Evolutionary conservation across 2,888 invertebrate genomes (phyloP).

Genomic region (Labia minor): DNA sequence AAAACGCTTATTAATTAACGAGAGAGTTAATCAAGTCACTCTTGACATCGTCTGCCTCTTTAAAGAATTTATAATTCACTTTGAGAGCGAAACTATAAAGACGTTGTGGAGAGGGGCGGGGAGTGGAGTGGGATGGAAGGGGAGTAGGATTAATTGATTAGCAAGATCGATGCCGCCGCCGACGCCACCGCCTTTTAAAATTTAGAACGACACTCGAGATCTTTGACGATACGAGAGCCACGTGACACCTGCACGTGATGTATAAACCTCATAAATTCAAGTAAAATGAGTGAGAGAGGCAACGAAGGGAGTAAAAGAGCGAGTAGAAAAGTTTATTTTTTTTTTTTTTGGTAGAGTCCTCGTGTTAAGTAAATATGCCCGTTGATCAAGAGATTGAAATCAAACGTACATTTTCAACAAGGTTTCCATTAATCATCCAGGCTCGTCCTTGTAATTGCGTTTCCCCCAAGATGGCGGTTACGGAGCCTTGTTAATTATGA

Average conservation of each 20-base stretch:
- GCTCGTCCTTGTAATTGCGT: slow-evolving; percentile 1
- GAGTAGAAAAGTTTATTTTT: too few species aligned
- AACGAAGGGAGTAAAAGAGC: too few species aligned
- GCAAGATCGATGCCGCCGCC: not conserved
- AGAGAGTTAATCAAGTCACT: not conserved
- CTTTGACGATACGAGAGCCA: not conserved
- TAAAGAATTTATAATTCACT: slow-evolving; percentile 13
- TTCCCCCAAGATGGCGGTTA: slow-evolving; percentile 13
- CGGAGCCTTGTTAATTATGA: slow-evolving; percentile 13
- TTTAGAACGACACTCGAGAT: slow-evolving; percentile 13
- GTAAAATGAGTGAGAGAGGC: not conserved
- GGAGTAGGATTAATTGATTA: slow-evolving; percentile 13
- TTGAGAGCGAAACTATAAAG: slow-evolving; percentile 3
- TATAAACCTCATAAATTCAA: not conserved
- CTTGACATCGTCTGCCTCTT: not conserved
- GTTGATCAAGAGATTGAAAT: slow-evolving; percentile 4
- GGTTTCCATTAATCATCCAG: not conserved
- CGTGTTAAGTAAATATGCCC: not conserved
- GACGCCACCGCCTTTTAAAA: not conserved
- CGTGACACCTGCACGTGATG: slow-evolving; percentile 13
- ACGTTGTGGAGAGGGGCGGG: not conserved
- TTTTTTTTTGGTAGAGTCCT: not conserved
- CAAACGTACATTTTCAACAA: slow-evolving; percentile 13
- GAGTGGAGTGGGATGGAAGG: not conserved
- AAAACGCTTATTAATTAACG: slow-evolving; percentile 13